phyloP scores from a whole-genome alignment of 2,888 invertebrate species.

The Trachelus iudaicus region DNA sequence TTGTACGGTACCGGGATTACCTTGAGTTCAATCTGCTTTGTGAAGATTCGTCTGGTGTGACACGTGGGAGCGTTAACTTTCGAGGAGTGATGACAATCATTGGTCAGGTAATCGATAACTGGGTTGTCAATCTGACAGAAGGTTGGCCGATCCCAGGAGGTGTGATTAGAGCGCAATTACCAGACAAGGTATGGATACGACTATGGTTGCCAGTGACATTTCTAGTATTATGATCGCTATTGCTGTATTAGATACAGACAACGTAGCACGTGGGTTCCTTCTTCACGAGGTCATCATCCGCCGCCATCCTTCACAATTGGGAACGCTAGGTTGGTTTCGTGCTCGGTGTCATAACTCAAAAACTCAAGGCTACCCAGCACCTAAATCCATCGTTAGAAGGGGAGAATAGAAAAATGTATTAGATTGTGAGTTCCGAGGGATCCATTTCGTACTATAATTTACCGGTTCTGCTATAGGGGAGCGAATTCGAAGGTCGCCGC shows the following conservation, averaged over 20 bases:
- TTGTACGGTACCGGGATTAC: background rate
- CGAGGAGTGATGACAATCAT: background rate
- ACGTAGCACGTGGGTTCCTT: background rate
- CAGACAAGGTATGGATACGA: background rate
- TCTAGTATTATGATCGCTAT: background rate
- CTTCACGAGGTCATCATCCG: background rate
- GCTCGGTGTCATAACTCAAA: background rate
- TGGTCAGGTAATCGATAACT: conserved; percentile 19
- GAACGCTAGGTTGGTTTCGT: background rate
- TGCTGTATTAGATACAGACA: background rate
- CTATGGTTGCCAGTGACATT: background rate
- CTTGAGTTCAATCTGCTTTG: background rate
- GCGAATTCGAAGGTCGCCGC: background rate
- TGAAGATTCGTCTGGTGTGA: background rate
- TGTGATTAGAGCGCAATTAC: background rate
- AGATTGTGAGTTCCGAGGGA: background rate
- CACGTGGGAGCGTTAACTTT: background rate
- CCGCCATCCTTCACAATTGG: conserved; percentile 2
- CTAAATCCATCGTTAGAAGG: background rate
- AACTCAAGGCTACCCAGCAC: background rate
- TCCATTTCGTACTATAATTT: background rate
- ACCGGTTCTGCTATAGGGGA: background rate
- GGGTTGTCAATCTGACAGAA: conserved; percentile 17
- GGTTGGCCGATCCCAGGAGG: background rate
- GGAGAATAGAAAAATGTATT: background rate